Evolutionary conservation across 2,888 invertebrate genomes (phyloP).

Genomic region (Germaria angustata): DNA sequence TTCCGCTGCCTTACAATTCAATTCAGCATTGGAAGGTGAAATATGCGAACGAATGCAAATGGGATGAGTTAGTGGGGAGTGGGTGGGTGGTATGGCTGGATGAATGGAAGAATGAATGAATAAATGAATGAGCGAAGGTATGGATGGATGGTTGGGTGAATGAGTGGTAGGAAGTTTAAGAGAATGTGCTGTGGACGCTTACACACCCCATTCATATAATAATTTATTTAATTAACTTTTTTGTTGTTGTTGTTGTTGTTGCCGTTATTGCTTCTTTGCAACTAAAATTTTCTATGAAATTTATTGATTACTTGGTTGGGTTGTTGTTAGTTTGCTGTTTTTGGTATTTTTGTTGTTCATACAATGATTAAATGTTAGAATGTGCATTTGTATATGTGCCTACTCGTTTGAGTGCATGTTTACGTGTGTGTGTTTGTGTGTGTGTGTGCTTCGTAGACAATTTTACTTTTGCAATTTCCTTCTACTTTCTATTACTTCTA

Average conservation of each 20-base stretch:
- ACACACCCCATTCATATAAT: conserved; percentile 68
- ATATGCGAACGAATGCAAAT: conserved; percentile 38
- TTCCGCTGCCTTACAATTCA: conserved; percentile 43
- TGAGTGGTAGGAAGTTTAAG: conserved; percentile 12
- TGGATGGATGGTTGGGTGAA: conserved; percentile 37
- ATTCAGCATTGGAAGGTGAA: conserved; percentile 53
- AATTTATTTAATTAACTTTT: conserved; percentile 69
- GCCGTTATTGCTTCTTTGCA: conserved; percentile 48
- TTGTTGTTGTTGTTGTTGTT: conserved; percentile 37
- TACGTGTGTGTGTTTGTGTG: conserved; percentile 13
- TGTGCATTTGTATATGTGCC: too few relatives aligned
- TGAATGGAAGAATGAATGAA: neutral
- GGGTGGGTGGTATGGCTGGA: neutral
- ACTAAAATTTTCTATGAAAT: conserved; percentile 68
- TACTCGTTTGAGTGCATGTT: conserved; percentile 19
- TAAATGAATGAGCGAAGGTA: neutral
- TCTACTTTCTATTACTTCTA: conserved; percentile 61
- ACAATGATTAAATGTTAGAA: conserved; percentile 13
- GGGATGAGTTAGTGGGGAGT: neutral
- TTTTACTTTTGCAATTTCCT: conserved; percentile 63
- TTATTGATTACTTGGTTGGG: conserved; percentile 66
- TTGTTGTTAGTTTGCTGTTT: conserved; percentile 39
- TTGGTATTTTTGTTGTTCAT: conserved; percentile 21
- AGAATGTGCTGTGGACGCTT: conserved; percentile 35
- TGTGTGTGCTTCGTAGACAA: conserved; percentile 35